A percentile compares a stretch with the other conserved stretches of the same genome.
These are phyloP conservation scores for Melanophora roralis DNA, from an alignment of 2,888 invertebrate genomes.

Conservation along the genomic window DNA sequence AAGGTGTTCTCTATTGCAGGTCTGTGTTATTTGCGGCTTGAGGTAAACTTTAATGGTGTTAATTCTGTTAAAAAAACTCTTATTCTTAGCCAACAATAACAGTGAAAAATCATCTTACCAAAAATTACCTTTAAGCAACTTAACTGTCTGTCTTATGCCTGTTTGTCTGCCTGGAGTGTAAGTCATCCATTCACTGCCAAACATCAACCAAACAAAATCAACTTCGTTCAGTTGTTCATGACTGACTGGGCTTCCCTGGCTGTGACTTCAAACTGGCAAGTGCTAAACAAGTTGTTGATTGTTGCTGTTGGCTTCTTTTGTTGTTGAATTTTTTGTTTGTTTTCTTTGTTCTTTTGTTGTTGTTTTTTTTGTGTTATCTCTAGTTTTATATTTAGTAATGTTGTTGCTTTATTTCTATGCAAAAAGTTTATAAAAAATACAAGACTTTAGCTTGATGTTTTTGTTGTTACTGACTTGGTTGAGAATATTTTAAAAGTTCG, in stretches of 20 bases:
- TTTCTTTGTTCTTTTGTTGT: conserved; percentile 12
- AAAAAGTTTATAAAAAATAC: conserved; percentile 36
- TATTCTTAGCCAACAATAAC: not conserved
- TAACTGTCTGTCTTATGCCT: not conserved
- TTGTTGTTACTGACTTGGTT: conserved; percentile 2
- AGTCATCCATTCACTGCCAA: not conserved
- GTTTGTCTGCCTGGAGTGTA: not conserved
- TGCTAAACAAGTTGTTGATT: conserved; percentile 60
- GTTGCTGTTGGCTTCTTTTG: conserved; percentile 49
- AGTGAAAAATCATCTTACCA: conserved; percentile 19
- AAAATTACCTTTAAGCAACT: conserved; percentile 19
- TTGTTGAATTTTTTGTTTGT: not conserved
- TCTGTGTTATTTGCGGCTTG: not conserved
- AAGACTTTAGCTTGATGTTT: not conserved
- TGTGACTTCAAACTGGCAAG: conserved; percentile 37
- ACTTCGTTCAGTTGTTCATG: conserved; percentile 23
- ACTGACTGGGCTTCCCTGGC: conserved; percentile 15
- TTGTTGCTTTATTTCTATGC: conserved; percentile 15
- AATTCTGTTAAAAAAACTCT: not conserved
- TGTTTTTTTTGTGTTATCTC: conserved; percentile 11
- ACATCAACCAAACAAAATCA: not conserved
- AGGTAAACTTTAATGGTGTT: not conserved
- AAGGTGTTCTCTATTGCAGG: not conserved
- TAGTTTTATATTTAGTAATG: not conserved
- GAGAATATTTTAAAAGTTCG: conserved; percentile 29